A percentile compares a stretch with the other conserved stretches of the same genome.
Conservation (phyloP, 1,140 invertebrate genomes). For the Diabrotica undecimpunctata region DNA sequence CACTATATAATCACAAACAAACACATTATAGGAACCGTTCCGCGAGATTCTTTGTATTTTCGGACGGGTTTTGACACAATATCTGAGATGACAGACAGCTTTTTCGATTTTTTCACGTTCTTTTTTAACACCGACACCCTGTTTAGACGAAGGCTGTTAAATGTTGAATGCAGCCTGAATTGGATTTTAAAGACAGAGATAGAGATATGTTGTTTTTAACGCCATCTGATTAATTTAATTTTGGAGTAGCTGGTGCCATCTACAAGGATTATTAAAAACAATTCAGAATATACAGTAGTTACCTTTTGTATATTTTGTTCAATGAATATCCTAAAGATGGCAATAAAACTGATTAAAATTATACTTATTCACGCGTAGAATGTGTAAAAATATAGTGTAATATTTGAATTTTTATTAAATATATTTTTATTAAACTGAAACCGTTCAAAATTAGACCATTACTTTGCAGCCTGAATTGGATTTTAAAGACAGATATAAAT, state of each 20-base stretch:
- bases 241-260: background rate
- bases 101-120: background rate
- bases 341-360: too few species aligned
- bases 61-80: conserved; percentile 6
- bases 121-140: background rate
- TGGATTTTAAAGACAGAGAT: conserved; percentile 4
- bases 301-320: background rate
- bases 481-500: background rate
- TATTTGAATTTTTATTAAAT: too few species aligned
- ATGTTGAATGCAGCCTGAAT: background rate
- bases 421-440: too few species aligned
- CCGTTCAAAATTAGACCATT: too few species aligned
- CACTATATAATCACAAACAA: conserved; percentile 1
- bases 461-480: background rate
- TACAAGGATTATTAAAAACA: background rate
- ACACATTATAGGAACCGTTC: background rate
- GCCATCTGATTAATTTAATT: conserved; percentile 6
- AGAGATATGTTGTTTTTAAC: conserved; percentile 4
- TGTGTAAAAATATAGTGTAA: too few species aligned
- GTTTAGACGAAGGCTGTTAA: background rate
- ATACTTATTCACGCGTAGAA: too few species aligned
- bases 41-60: background rate
- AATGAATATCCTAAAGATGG: too few species aligned
- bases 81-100: background rate
- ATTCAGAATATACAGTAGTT: background rate